Base-by-base conservation (phyloP, 2,113 vertebrate genomes). In the Chionomys nivalis region DNA sequence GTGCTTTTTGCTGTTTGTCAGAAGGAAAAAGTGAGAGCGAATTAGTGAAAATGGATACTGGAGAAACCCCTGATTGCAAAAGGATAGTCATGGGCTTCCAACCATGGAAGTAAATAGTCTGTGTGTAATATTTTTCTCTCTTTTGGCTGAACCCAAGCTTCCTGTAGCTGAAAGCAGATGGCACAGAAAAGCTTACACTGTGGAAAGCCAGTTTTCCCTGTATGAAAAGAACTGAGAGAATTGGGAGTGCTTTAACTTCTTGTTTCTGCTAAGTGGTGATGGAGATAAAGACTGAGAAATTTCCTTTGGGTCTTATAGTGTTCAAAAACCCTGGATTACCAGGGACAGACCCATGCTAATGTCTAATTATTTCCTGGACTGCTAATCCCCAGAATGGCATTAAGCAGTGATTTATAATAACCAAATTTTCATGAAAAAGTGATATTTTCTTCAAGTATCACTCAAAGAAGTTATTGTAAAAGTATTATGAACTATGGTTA, bases 71-170 rank as follows among this genome's bases (percentile, higher is more conserved):
- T 89, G 65, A 79, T 93, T 96, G 77, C 82, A 75, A 93, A 94
- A 93, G 55, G 44, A 72, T 87, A 87, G 89, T 95, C 87, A 92
- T 89, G 36, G 83, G 77, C 68, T 82, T 87, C 83, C 85, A 78
- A 92, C 65, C 58, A 75, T 91, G 66, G 63, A 82, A 91, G 42
- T 39, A 36, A 94, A 96, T 81, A 88, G 9, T 93, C 55, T 55
- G 36, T 36, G 63, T 94, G 42, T 96, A 94, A 94, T 94, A 88
- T 96, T 96, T 97, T 87, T 93, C 85, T 81, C 44, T 96, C 66
- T 95, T 95, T 95, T 93, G 93, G 66, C 94, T 97, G 94, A 97
- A 97, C 91, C 94, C 89, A 73, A 83, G 91, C 89, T 97, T 96
- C 89, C 89, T 93, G 65, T 87, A 96, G 91, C 91, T 89, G 82